Percentiles rank a stretch among this genome's conserved stretches.
phyloP scores from a whole-genome alignment of 2,797 vertebrate species.

The Scolopax rusticola region DNA sequence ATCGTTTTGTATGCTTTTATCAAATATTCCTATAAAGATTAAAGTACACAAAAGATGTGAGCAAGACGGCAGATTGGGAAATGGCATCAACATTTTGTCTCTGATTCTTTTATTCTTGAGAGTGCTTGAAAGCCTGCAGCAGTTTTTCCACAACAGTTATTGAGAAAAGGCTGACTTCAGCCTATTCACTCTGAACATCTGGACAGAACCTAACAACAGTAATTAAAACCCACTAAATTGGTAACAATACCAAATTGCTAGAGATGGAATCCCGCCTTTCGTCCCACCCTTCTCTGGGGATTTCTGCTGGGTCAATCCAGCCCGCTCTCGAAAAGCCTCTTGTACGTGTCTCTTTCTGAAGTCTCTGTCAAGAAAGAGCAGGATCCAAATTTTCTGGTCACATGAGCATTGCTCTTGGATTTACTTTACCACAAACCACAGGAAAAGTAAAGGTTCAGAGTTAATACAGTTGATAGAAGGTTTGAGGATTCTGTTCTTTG shows the following conservation, averaged over 20 bases:
- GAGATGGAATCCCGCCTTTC: neutral
- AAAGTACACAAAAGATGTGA: neutral
- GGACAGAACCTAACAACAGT: constrained; percentile 26
- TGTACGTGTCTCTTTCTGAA: constrained; percentile 6
- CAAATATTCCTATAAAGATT: neutral
- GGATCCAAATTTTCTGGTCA: neutral
- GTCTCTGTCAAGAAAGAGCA: neutral
- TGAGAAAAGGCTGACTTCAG: constrained; percentile 67
- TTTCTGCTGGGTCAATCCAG: constrained; percentile 22
- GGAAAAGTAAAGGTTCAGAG: constrained; percentile 20
- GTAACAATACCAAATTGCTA: constrained; percentile 21
- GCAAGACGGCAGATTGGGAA: neutral
- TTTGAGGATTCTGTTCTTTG: constrained; percentile 13
- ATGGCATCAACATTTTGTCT: neutral
- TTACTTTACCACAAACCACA: constrained; percentile 34
- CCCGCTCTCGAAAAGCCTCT: constrained; percentile 1
- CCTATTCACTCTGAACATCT: constrained; percentile 41
- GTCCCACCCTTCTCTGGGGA: constrained; percentile 49
- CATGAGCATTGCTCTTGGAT: neutral
- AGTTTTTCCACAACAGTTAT: constrained; percentile 7
- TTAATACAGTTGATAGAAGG: neutral
- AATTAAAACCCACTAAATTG: constrained; percentile 55
- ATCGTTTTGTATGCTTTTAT: neutral
- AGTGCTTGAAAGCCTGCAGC: constrained; percentile 5
- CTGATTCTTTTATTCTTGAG: neutral